Conservation (phyloP, 2,113 vertebrate species). For the Microtus ochrogaster region DNA sequence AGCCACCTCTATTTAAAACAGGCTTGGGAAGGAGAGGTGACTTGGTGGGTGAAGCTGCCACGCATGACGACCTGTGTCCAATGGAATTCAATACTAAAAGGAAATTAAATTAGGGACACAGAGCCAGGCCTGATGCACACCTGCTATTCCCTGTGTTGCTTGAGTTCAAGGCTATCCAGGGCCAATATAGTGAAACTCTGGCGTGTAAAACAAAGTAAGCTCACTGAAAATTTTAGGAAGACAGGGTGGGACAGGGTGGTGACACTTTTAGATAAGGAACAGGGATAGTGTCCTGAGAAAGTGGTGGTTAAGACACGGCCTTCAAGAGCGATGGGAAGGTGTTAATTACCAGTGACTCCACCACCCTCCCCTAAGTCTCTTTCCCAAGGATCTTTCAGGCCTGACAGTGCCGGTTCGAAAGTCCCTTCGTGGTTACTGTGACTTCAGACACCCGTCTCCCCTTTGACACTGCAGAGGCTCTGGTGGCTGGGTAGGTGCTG, state of each 20-base stretch:
- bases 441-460: not conserved
- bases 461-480: not conserved
- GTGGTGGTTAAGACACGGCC: not conserved
- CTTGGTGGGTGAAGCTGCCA: not conserved
- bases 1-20: not conserved
- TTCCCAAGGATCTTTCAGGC: not conserved
- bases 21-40: not conserved
- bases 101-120: not conserved
- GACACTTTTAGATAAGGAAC: not conserved
- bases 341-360: not conserved
- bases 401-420: not conserved
- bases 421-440: not conserved
- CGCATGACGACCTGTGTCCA: not conserved
- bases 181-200: not conserved
- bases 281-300: not conserved
- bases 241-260: not conserved
- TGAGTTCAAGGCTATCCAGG: not conserved
- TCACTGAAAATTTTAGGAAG: not conserved
- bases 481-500: not conserved
- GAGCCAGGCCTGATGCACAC: not conserved
- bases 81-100: not conserved
- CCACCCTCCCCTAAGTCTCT: rapidly evolving
- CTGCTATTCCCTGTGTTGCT: too few relatives aligned
- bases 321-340: not conserved
- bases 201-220: not conserved